Evolutionary conservation across 2,797 vertebrate genomes (phyloP).

Genomic region (Buceros bicornis): DNA sequence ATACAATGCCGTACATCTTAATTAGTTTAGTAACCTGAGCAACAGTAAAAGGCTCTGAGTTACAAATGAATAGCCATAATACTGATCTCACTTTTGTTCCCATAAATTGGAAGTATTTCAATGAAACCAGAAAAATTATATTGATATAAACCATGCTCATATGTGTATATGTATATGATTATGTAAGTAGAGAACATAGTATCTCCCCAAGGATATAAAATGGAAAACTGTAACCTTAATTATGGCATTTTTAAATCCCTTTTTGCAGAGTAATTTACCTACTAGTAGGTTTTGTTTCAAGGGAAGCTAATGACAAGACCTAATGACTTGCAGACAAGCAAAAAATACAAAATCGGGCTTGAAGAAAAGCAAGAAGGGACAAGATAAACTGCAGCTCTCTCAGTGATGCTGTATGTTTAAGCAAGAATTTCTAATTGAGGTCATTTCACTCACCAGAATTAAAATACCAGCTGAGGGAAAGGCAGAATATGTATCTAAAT

Average conservation of each 20-base stretch:
- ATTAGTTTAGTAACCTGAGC: not conserved
- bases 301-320: conserved; percentile 36
- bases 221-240: conserved; percentile 41
- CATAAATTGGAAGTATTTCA: conserved; percentile 3
- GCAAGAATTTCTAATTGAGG: conserved; percentile 70
- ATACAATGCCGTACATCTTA: not conserved
- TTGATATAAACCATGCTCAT: not conserved
- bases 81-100: not conserved
- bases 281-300: conserved; percentile 33
- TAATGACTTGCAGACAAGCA: conserved; percentile 24
- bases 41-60: not conserved
- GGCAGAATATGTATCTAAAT: conserved; percentile 54
- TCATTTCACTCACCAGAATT: conserved; percentile 52
- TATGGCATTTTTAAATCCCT: not conserved
- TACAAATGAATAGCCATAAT: not conserved
- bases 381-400: not conserved
- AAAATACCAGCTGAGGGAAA: conserved; percentile 52
- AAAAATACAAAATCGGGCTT: not conserved
- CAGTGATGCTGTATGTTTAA: conserved; percentile 48
- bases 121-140: not conserved
- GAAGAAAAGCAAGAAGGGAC: conserved; percentile 20
- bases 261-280: conserved; percentile 42
- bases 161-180: not conserved
- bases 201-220: not conserved
- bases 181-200: conserved; percentile 23